Percentiles rank a stretch among this genome's conserved stretches.
phyloP scores from a whole-genome alignment of 2,113 vertebrate species.

The Pogona vitticeps region DNA sequence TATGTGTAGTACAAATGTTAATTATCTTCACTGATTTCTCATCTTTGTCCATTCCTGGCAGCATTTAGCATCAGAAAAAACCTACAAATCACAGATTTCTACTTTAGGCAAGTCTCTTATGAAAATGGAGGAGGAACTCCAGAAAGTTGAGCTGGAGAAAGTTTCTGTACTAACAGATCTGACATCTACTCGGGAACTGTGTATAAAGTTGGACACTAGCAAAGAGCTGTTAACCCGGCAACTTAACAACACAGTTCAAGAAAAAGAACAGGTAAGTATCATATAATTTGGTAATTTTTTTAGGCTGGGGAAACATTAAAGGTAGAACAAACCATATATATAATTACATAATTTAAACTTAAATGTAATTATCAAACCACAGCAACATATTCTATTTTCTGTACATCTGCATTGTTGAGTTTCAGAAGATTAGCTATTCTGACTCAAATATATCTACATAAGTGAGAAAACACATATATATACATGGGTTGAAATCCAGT shows the following conservation, averaged over 20 bases:
- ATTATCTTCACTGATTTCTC: slow-evolving; percentile 34
- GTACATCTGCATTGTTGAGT: background rate
- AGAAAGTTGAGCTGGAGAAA: slow-evolving; percentile 68
- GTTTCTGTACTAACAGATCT: slow-evolving; percentile 72
- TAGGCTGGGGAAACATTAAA: slow-evolving; percentile 10
- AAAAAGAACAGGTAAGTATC: slow-evolving; percentile 70
- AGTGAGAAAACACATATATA: background rate
- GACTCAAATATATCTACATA: background rate
- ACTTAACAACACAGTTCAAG: slow-evolving; percentile 70
- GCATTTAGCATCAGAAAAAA: slow-evolving; percentile 74
- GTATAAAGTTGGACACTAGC: slow-evolving; percentile 77
- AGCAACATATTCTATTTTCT: background rate
- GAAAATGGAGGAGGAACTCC: slow-evolving; percentile 76
- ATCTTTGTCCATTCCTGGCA: slow-evolving; percentile 32
- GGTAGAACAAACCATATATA: background rate
- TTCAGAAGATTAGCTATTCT: background rate
- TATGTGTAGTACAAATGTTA: slow-evolving; percentile 13
- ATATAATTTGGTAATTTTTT: background rate
- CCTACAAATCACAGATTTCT: slow-evolving; percentile 72
- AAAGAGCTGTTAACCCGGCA: slow-evolving; percentile 77
- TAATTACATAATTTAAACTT: too few relatives aligned
- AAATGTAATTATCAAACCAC: background rate
- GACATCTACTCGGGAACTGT: slow-evolving; percentile 75
- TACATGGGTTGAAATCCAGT: background rate
- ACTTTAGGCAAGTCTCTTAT: slow-evolving; percentile 71